Conservation (phyloP, 2,888 invertebrate species). For the Allacma fusca region DNA sequence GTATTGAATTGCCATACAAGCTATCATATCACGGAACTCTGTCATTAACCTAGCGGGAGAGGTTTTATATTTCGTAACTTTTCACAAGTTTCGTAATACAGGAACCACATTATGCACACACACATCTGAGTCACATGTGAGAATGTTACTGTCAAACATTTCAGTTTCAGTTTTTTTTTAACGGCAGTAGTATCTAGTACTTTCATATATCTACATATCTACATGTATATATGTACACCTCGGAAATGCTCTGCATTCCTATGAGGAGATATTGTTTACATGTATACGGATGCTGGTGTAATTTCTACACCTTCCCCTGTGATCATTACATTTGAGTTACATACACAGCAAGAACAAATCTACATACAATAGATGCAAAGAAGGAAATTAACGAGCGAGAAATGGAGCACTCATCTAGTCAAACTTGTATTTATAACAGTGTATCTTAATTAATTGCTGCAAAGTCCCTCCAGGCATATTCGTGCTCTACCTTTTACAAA, state of each 20-base stretch:
- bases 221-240: no score
- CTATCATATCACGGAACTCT: background rate
- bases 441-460: background rate
- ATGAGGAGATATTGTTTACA: no score
- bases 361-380: background rate
- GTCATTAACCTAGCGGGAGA: constrained; percentile 6
- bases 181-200: no score
- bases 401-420: background rate
- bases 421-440: background rate
- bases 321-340: no score
- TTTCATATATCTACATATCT: no score
- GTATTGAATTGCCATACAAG: background rate
- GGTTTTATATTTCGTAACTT: constrained; percentile 2
- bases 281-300: no score
- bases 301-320: no score
- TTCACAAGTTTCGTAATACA: background rate
- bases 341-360: no score
- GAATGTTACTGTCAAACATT: no score
- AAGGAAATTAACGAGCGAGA: background rate
- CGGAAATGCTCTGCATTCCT: no score
- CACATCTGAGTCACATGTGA: background rate
- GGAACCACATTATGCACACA: background rate
- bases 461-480: background rate
- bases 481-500: no score
- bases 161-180: no score